Percentiles rank a stretch among this genome's conserved stretches.
These are phyloP conservation scores for Jaculus jaculus DNA, from an alignment of 2,113 vertebrate genomes.

Conservation along the genomic window DNA sequence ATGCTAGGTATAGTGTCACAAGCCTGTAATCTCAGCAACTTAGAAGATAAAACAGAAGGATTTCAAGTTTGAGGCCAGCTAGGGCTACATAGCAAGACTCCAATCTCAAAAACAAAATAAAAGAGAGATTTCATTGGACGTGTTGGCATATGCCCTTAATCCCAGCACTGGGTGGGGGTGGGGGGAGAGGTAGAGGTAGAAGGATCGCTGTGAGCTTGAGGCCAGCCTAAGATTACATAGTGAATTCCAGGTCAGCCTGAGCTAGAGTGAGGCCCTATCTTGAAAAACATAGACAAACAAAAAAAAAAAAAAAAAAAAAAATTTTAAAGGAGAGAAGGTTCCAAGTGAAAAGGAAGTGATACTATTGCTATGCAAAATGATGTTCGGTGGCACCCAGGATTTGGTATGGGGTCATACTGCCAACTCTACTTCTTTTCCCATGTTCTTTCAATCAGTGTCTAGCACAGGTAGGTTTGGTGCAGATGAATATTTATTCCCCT, in stretches of 20 bases:
- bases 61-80: neutral
- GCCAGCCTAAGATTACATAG: too few species aligned
- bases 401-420: neutral
- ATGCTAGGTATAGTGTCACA: neutral
- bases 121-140: too few species aligned
- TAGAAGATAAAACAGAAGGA: neutral
- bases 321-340: neutral
- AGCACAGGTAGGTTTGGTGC: neutral
- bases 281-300: neutral
- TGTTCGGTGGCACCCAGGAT: neutral
- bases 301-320: neutral
- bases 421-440: neutral
- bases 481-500: conserved; percentile 16
- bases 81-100: neutral
- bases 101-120: neutral
- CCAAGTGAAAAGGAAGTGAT: neutral
- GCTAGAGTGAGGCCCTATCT: too few species aligned
- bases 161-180: too few species aligned
- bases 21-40: neutral
- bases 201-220: too few species aligned
- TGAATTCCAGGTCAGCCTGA: too few species aligned
- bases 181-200: too few species aligned
- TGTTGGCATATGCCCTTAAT: too few species aligned
- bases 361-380: neutral
- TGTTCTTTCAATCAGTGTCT: neutral